Conservation (phyloP, 2,888 invertebrate genomes). For the Eupithecia subfuscata region DNA sequence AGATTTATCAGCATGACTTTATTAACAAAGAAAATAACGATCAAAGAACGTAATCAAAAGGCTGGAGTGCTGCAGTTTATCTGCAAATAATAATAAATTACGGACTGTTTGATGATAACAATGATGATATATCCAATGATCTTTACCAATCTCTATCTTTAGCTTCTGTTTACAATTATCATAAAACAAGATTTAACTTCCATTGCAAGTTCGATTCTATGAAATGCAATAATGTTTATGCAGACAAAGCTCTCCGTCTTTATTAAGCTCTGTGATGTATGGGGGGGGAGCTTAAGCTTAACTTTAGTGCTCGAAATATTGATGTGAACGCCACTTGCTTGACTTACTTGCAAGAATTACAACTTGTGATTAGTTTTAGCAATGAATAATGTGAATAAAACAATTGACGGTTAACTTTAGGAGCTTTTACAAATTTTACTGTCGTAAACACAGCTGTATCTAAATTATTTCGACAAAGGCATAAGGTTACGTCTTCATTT, state of each 20-base stretch:
- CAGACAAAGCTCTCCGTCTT: conserved; percentile 47
- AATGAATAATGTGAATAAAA: neutral
- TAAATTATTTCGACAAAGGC: neutral
- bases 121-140: neutral
- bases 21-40: too few relatives aligned
- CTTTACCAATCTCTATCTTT: conserved; percentile 14
- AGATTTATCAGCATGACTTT: too few relatives aligned
- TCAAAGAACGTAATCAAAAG: neutral
- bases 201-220: conserved; percentile 49
- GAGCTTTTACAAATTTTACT: neutral
- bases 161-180: conserved; percentile 37
- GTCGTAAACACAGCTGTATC: neutral
- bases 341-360: conserved; percentile 14
- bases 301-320: conserved; percentile 25
- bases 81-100: neutral
- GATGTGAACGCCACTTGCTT: conserved; percentile 11
- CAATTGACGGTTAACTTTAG: neutral
- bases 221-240: conserved; percentile 58
- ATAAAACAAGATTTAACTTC: conserved; percentile 37
- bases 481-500: too few relatives aligned
- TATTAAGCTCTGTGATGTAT: conserved; percentile 44
- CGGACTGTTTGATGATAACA: neutral
- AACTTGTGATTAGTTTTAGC: neutral
- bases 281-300: conserved; percentile 23
- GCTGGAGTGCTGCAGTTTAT: neutral